Evolutionary conservation across 2,888 invertebrate species (phyloP).

Genomic region (Plebejus melissa): DNA sequence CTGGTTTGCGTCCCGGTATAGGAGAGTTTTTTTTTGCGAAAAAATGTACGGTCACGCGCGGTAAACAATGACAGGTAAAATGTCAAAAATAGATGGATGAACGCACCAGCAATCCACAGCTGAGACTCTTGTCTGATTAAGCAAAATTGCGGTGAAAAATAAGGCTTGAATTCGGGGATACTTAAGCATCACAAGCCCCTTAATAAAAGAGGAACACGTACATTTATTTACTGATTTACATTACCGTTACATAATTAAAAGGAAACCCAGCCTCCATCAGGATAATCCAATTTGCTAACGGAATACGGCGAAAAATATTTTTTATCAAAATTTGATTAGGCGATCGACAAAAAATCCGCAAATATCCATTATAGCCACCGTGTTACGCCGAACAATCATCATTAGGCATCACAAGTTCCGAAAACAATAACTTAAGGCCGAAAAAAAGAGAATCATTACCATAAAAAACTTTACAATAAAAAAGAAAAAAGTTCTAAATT

Average conservation of each 20-base stretch:
- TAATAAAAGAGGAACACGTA: background rate
- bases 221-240: background rate
- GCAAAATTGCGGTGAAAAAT: background rate
- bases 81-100: too few relatives aligned
- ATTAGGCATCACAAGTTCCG: slow-evolving; percentile 52
- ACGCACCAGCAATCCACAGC: too few relatives aligned
- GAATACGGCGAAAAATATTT: slow-evolving; percentile 31
- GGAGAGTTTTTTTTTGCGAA: too few relatives aligned
- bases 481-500: slow-evolving; percentile 60
- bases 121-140: too few relatives aligned
- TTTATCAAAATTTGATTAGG: slow-evolving; percentile 40
- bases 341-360: slow-evolving; percentile 37
- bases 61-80: too few relatives aligned
- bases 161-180: background rate
- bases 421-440: slow-evolving; percentile 53
- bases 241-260: slow-evolving; percentile 15
- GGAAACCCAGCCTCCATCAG: slow-evolving; percentile 2
- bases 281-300: slow-evolving; percentile 22
- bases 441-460: slow-evolving; percentile 33
- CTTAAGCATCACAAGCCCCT: background rate
- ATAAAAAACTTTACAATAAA: slow-evolving; percentile 41
- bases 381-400: slow-evolving; percentile 55
- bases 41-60: too few relatives aligned
- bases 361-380: slow-evolving; percentile 53
- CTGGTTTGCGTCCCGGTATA: too few relatives aligned